Conservation (phyloP, 2,888 invertebrate genomes). For the Didymodactylos carnosus region DNA sequence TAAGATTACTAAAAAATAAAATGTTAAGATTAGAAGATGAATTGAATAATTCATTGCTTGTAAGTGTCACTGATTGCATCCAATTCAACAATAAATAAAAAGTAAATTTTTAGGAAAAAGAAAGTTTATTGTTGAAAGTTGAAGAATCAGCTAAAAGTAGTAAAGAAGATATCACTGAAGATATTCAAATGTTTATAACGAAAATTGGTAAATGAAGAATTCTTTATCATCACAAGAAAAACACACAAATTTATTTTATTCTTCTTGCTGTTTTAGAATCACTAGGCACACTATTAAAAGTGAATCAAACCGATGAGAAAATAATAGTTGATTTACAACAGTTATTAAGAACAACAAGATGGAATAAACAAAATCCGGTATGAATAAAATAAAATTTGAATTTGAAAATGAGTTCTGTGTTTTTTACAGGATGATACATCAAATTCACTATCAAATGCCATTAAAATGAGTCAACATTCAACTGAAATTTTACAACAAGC, state of each 20-base stretch:
- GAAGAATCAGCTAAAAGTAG: slow-evolving; percentile 1
- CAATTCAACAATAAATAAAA: too few species aligned
- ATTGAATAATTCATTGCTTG: background rate
- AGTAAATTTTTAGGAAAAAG: background rate
- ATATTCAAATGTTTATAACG: background rate
- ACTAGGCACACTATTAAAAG: background rate
- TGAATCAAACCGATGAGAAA: background rate
- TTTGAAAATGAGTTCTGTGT: background rate
- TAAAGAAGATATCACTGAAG: background rate
- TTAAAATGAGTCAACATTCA: background rate
- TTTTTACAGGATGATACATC: background rate
- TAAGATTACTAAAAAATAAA: slow-evolving; percentile 9
- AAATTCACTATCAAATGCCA: background rate
- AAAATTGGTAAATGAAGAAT: background rate
- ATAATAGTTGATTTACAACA: background rate
- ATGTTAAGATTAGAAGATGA: slow-evolving; percentile 11
- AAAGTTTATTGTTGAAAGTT: background rate
- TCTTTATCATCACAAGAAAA: background rate
- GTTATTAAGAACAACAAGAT: background rate
- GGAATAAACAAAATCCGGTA: background rate
- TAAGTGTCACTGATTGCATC: too few species aligned
- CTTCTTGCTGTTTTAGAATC: background rate
- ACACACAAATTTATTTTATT: background rate
- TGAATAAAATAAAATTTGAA: background rate
- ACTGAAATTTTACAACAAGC: background rate